Conservation (phyloP, 1,140 invertebrate genomes). For the Papilio polyxenes region DNA sequence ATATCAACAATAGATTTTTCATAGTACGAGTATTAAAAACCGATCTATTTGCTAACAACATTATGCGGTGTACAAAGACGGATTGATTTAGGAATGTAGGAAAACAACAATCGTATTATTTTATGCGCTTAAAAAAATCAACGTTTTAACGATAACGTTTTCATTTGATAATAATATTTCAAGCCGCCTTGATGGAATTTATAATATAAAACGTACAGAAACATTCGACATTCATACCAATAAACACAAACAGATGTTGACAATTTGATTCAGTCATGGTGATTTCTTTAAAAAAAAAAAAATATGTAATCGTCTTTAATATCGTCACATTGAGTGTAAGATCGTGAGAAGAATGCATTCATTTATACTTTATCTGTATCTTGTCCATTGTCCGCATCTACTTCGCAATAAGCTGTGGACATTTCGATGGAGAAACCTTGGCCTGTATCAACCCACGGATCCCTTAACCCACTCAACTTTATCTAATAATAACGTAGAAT, state of each 20-base stretch:
- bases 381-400: conserved; percentile 29
- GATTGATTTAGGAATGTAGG: no score
- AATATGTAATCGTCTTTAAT: not conserved
- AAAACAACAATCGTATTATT: no score
- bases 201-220: not conserved
- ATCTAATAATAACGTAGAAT: not conserved
- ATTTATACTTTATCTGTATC: conserved; percentile 10
- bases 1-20: no score
- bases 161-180: not conserved
- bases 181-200: not conserved
- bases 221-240: not conserved
- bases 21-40: no score
- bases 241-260: not conserved
- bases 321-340: conserved; percentile 4
- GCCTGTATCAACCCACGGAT: conserved; percentile 7
- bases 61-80: no score
- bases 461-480: conserved; percentile 19
- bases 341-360: conserved; percentile 30
- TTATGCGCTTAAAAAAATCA: no score
- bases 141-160: not conserved
- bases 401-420: conserved; percentile 1
- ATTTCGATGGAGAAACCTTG: conserved; percentile 27
- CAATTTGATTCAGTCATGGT: conserved; percentile 9
- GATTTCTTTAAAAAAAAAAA: not conserved
- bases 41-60: no score